A percentile compares a stretch with the other conserved stretches of the same genome.
These are phyloP conservation scores for Cyanoramphus novaezelandiae DNA, from an alignment of 2,113 vertebrate genomes.

Conservation along the genomic window DNA sequence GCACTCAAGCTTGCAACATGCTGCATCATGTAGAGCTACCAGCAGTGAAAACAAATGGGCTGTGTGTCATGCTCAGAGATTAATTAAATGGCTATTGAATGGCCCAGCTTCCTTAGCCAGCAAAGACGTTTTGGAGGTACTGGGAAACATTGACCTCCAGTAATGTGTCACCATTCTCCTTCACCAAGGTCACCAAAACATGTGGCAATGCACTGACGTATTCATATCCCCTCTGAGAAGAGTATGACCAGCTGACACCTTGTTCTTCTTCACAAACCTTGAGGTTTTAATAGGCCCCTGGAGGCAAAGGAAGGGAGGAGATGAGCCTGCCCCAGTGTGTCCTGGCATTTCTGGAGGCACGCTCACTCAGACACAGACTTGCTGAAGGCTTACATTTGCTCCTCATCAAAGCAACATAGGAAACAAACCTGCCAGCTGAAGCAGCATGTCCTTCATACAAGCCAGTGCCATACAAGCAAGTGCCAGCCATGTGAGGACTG, in stretches of 20 bases:
- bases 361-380: neutral
- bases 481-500: neutral
- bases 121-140: neutral
- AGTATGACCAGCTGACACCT: neutral
- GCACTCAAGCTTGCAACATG: neutral
- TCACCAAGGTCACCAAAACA: neutral
- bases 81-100: slow-evolving; percentile 1
- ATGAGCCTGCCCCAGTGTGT: rapidly evolving
- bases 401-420: neutral
- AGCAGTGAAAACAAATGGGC: neutral
- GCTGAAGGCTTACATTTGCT: neutral
- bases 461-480: neutral
- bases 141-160: neutral
- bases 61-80: neutral
- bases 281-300: neutral
- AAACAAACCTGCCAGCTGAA: neutral
- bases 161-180: neutral
- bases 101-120: neutral
- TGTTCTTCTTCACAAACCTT: neutral
- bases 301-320: neutral
- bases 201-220: neutral
- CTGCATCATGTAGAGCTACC: neutral
- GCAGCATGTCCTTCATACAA: neutral
- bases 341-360: neutral
- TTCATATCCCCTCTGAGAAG: neutral